Evolutionary conservation across 2,797 vertebrate genomes (phyloP).

Genomic region (Anguilla megastoma): DNA sequence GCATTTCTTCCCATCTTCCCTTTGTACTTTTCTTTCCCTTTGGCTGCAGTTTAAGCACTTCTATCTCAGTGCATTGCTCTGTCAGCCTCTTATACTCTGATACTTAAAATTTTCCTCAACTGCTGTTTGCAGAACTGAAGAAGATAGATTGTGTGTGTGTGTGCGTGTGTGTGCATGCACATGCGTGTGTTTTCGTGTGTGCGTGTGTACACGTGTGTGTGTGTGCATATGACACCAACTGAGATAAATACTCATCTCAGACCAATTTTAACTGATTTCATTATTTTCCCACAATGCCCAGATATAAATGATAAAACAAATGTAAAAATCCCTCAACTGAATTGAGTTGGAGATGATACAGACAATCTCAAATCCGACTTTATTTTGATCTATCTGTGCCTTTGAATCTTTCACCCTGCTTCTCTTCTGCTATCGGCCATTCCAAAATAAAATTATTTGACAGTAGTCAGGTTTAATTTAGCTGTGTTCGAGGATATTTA

Average conservation of each 20-base stretch:
- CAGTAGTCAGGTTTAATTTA: constrained; percentile 12
- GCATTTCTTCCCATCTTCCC: constrained; percentile 7
- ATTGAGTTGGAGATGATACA: neutral
- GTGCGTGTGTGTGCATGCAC: neutral
- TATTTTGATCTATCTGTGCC: neutral
- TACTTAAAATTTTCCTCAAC: constrained; percentile 1
- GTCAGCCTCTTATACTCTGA: neutral
- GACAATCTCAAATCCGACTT: neutral
- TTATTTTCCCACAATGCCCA: neutral
- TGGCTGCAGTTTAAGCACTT: constrained; percentile 25
- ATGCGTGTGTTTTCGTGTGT: neutral
- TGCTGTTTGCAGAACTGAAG: neutral
- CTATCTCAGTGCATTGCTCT: neutral
- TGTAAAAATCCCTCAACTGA: neutral
- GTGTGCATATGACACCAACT: neutral
- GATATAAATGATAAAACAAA: neutral
- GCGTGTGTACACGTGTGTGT: neutral
- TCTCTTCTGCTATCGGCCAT: neutral
- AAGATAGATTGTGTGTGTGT: neutral
- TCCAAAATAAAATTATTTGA: neutral
- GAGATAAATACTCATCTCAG: neutral
- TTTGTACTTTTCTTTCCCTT: constrained; percentile 7
- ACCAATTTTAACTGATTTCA: neutral
- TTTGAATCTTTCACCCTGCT: neutral
- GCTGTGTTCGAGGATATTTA: neutral